Conservation (phyloP, 2,797 vertebrate species). For the Manis crassicaudata region DNA sequence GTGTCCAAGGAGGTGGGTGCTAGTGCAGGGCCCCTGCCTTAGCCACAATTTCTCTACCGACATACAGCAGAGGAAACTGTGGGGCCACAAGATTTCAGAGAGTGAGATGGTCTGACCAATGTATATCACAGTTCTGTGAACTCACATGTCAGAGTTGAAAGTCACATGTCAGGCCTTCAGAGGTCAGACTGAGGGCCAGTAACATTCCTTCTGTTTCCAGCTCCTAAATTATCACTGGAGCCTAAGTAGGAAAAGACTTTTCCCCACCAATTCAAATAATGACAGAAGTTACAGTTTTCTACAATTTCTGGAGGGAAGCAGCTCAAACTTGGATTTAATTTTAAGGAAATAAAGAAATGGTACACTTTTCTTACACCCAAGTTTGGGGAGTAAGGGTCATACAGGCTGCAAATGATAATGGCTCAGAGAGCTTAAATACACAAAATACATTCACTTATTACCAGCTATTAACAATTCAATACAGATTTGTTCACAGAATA, state of each 20-base stretch:
- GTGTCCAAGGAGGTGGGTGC: background rate
- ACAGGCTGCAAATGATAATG: conserved; percentile 5
- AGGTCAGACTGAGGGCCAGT: background rate
- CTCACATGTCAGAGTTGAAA: too few relatives aligned
- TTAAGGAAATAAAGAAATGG: background rate
- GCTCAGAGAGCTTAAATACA: background rate
- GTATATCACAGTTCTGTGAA: background rate
- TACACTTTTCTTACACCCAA: background rate
- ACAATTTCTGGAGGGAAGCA: background rate
- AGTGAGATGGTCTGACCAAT: background rate
- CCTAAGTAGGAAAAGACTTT: background rate
- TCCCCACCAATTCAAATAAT: background rate
- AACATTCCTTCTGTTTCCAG: background rate
- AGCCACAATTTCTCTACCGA: background rate
- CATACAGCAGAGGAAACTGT: background rate
- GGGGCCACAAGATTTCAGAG: background rate
- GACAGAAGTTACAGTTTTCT: background rate
- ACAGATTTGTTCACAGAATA: background rate
- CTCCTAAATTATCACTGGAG: background rate
- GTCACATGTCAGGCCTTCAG: background rate
- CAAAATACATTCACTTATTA: background rate
- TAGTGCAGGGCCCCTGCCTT: too few relatives aligned
- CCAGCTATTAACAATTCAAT: background rate
- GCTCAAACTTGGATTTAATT: background rate
- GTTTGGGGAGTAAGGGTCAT: background rate